Base-by-base conservation (phyloP, 2,888 invertebrate species). In the Euzophera pinguis region DNA sequence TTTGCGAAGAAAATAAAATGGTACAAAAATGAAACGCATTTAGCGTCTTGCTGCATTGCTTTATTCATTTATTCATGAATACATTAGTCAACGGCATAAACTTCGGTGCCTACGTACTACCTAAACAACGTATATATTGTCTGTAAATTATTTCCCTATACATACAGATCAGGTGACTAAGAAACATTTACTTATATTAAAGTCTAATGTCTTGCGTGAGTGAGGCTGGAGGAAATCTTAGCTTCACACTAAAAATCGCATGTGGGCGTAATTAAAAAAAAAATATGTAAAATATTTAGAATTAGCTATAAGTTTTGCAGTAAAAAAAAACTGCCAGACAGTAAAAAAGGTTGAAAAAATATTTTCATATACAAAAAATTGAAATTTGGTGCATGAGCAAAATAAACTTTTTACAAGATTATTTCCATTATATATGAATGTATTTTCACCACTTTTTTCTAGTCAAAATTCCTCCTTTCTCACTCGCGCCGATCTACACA, bases 81-180 rank as follows among this genome's bases (percentile, higher is more conserved):
- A 87, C 78, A 83, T 78, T 81, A 78, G 77, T 85, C 78, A 89
- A 88, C 88, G 78, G 83, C 87, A 87, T 89, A 89, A 89, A 90
- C 81, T 87, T 82, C 81, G 81, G 84, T 86, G 86, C 80, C 88
- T 88, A 90, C 86, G 65, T 76, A 87, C 88, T 88, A 89, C 86
- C 85, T 88, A 87, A 88, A 87, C 88, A 88, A 84, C 81, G 67
- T 78, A 82, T 78, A 85, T 87, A 88, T 88, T 89, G 88, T 88
- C 89, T 78, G 81, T 80, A 81, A 80, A 76, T 78, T 75, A 78
- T 76, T 73, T 62, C 57, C 73, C 80, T 86, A 83, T 85, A 85
- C 81, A 84, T 76, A 77, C 76, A 73, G 73, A 71, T 78, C 67
- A 62, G 70, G 79, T 78, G 77, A 78, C 79, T 78, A 79, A 76